phyloP scores from a whole-genome alignment of 2,888 invertebrate species.

The Cantharis flavilabris region DNA sequence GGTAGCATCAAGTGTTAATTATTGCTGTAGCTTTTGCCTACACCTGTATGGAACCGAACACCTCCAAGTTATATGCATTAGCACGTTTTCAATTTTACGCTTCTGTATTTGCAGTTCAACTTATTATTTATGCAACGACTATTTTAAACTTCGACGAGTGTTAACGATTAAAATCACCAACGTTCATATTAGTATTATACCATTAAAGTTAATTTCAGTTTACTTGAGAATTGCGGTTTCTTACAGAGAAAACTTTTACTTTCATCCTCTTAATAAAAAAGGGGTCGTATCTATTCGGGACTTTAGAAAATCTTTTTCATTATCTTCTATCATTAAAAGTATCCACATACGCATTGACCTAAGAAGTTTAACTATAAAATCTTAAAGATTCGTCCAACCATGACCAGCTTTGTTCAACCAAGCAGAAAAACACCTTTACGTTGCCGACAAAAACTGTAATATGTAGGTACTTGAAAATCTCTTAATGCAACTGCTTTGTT shows the following conservation, averaged over 20 bases:
- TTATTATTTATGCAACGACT: background rate
- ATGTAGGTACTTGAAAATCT: conserved; percentile 15
- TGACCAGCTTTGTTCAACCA: conserved; percentile 23
- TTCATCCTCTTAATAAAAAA: background rate
- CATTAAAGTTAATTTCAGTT: background rate
- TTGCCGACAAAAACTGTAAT: conserved; percentile 25
- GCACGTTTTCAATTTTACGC: conserved; percentile 26
- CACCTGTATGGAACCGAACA: conserved; percentile 1
- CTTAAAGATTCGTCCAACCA: conserved; percentile 9
- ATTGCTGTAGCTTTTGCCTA: background rate
- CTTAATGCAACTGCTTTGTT: conserved; percentile 26
- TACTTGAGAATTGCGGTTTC: too few species aligned
- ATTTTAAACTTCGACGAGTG: background rate
- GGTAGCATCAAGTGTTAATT: conserved; percentile 6
- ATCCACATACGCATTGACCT: conserved; percentile 10
- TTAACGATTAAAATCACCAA: background rate
- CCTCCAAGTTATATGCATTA: conserved; percentile 1
- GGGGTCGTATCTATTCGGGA: background rate
- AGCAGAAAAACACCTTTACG: conserved; percentile 29
- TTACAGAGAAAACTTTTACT: background rate
- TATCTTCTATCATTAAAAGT: background rate
- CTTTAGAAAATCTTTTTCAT: background rate
- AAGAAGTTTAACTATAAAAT: conserved; percentile 15
- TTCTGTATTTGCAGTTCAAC: conserved; percentile 9
- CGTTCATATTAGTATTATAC: too few species aligned